Evolutionary conservation across 1,140 invertebrate species (phyloP).

Genomic region (Scaptomyza montana): DNA sequence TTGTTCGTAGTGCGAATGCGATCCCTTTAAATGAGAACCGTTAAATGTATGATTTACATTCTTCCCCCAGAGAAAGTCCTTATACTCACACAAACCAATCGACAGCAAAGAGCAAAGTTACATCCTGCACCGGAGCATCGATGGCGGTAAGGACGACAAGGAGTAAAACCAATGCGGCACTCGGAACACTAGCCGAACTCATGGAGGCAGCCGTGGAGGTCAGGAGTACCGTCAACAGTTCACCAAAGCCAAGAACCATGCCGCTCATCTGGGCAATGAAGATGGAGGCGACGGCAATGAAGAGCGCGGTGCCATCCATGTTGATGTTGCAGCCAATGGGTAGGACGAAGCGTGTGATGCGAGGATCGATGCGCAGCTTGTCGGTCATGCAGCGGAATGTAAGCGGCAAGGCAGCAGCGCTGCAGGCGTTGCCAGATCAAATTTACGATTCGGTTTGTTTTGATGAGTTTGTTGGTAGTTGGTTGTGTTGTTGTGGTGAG

Average conservation of each 20-base stretch:
- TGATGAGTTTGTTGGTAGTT: slow-evolving; percentile 15
- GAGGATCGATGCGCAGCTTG: slow-evolving; percentile 93
- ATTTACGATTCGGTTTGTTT: slow-evolving; percentile 33
- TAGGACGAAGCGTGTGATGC: slow-evolving; percentile 95
- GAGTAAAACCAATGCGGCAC: slow-evolving; percentile 94
- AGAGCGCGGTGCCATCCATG: slow-evolving; percentile 97
- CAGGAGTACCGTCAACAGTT: slow-evolving; percentile 92
- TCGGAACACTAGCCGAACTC: slow-evolving; percentile 96
- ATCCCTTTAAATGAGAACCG: slow-evolving; percentile 86
- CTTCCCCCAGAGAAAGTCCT: neutral
- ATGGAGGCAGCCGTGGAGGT: slow-evolving; percentile 96
- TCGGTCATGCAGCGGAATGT: slow-evolving; percentile 97
- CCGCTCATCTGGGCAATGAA: slow-evolving; percentile 97
- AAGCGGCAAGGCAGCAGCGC: slow-evolving; percentile 96
- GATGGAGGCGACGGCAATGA: slow-evolving; percentile 93
- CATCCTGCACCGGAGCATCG: slow-evolving; percentile 91
- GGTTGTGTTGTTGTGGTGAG: slow-evolving; percentile 16
- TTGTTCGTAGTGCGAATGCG: slow-evolving; percentile 94
- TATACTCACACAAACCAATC: slow-evolving; percentile 96
- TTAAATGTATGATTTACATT: neutral
- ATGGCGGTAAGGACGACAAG: slow-evolving; percentile 94
- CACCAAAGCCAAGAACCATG: slow-evolving; percentile 90
- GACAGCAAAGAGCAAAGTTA: slow-evolving; percentile 93
- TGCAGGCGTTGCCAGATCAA: slow-evolving; percentile 82
- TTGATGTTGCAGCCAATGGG: slow-evolving; percentile 97